phyloP scores from a whole-genome alignment of 2,797 vertebrate species.

The Etheostoma nigrum region DNA sequence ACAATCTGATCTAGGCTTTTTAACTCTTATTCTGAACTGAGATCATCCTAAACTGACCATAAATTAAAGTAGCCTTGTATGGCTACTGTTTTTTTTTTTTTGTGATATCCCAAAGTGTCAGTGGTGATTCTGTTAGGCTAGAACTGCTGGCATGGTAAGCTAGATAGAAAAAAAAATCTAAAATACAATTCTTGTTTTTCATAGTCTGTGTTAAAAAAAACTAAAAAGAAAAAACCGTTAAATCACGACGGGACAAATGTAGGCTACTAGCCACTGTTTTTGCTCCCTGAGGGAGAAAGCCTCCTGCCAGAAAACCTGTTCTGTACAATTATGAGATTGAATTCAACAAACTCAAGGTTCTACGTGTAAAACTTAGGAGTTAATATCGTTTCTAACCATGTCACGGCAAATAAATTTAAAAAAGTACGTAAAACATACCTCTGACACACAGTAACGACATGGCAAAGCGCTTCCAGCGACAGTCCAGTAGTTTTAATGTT shows the following conservation, averaged over 20 bases:
- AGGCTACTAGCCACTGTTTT: neutral
- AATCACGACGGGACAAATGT: constrained; percentile 18
- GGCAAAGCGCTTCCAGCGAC: constrained; percentile 67
- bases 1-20: neutral
- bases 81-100: neutral
- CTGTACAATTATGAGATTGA: neutral
- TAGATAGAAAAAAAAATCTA: neutral
- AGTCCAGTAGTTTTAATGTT: constrained; percentile 65
- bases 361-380: neutral
- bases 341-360: neutral
- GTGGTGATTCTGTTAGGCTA: neutral
- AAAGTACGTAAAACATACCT: constrained; percentile 70
- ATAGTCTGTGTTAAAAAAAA: neutral
- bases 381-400: rapidly evolving
- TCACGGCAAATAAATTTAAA: neutral
- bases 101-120: neutral
- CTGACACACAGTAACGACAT: constrained; percentile 88
- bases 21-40: neutral
- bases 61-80: neutral
- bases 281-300: neutral
- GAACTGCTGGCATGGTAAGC: constrained; percentile 32
- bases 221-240: neutral
- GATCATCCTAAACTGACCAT: neutral
- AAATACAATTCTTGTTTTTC: rapidly evolving
- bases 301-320: constrained; percentile 6